Base-by-base conservation (phyloP, 2,797 vertebrate species). In the Oophaga sylvatica region DNA sequence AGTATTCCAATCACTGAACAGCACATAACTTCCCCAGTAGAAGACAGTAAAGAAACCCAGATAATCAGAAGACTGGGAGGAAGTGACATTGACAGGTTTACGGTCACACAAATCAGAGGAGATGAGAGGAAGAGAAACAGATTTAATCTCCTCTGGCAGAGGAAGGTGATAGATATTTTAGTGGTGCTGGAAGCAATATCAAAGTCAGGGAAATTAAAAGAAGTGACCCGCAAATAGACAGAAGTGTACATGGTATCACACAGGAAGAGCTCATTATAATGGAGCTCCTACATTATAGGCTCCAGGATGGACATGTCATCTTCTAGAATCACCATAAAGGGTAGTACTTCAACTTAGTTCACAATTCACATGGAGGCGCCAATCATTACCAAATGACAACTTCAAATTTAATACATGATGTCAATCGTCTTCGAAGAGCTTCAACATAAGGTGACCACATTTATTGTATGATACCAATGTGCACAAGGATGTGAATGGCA, bases 201-300 rank as follows among this genome's bases (percentile, higher is more conserved):
- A 84, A 93, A 92, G 91, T 88, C 92, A 90, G 80, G 93, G 93
- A 93, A 94, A 95, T 95, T 93, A 93, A 93, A 92, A 91, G 87
- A 89, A 91, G 92, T 60, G 96, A 97, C 96, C 96, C 95, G 91
- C 93, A 96, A 97, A 96, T 96, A 94, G 94, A 93, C 95, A 95
- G 92, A 94, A 96, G 95, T 97, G 98, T 97, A 96, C 94, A 93
- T 93, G 95, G 94, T 94, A 94, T 90, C 90, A 22, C 22, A 22
- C 5, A 16, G 35, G 0, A 13, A 19, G 65, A 84, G 75, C 80
- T 88, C 81, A 84, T 80, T 80, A 20, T 31, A 62, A 10, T 2
- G 56, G 20, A 3, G 26, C 12, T 59, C 26, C 35, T 56, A n/a
- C 22, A 26, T 77, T 26, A 53, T 35, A 29, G 78, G 35, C 57